Conservation (phyloP, 2,888 invertebrate species). For the Camponotus fellah region DNA sequence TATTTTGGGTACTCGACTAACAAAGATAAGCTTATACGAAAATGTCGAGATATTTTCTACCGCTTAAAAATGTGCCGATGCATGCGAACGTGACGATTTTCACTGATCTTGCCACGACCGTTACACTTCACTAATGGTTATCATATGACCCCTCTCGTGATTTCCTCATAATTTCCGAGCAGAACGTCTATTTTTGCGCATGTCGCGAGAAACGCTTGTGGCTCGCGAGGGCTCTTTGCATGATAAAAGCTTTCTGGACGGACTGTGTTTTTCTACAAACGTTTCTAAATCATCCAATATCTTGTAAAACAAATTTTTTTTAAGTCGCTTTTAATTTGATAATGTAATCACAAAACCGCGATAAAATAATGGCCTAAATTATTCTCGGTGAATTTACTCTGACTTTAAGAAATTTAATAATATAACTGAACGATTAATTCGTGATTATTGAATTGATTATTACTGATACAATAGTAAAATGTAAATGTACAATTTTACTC, state of each 20-base stretch:
- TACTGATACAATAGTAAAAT: no score
- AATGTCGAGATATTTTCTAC: neutral
- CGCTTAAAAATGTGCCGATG: neutral
- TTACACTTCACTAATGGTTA: conserved; percentile 12
- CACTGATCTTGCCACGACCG: neutral
- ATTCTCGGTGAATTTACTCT: neutral
- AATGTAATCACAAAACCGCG: neutral
- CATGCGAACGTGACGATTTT: conserved; percentile 18
- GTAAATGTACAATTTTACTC: neutral
- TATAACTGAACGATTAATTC: neutral
- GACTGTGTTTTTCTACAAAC: neutral
- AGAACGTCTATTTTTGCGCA: conserved; percentile 57
- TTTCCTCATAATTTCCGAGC: conserved; percentile 63
- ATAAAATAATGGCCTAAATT: neutral
- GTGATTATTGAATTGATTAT: neutral
- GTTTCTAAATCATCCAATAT: neutral
- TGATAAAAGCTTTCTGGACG: neutral
- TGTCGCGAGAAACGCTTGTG: conserved; percentile 15
- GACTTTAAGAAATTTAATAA: neutral
- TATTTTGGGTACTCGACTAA: neutral
- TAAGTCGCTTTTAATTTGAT: neutral
- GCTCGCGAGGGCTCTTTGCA: neutral
- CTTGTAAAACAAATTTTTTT: neutral
- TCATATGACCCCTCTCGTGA: conserved; percentile 38
- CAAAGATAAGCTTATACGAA: conserved; percentile 8